phyloP scores from a whole-genome alignment of 2,888 invertebrate species.

The Leptopilina drosophilae region DNA sequence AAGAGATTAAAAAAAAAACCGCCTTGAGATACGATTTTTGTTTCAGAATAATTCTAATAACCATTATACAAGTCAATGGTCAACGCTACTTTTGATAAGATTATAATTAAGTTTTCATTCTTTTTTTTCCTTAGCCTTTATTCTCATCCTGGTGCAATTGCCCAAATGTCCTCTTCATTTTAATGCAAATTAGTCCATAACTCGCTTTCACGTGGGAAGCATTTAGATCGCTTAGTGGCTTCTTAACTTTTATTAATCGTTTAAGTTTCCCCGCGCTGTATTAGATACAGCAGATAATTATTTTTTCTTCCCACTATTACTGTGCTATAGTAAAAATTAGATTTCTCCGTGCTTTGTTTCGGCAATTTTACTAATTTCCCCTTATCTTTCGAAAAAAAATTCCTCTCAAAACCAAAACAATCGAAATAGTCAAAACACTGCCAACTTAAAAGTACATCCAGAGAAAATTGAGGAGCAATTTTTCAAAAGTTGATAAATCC shows the following conservation, averaged over 20 bases:
- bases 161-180: conserved; percentile 28
- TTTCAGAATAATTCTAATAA: no score
- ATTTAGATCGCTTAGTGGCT: conserved; percentile 41
- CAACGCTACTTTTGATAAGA: background rate
- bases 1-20: no score
- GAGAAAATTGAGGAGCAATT: no score
- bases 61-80: background rate
- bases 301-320: background rate
- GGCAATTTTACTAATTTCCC: background rate
- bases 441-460: no score
- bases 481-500: no score
- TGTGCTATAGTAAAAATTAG: background rate
- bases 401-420: background rate
- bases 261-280: conserved; percentile 17
- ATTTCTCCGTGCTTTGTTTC: background rate
- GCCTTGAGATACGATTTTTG: no score
- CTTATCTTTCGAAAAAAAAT: background rate
- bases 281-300: conserved; percentile 6
- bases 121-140: background rate
- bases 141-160: background rate
- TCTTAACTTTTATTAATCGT: conserved; percentile 43
- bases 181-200: conserved; percentile 32
- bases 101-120: background rate
- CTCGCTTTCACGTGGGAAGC: conserved; percentile 36
- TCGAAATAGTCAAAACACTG: no score